phyloP scores from a whole-genome alignment of 2,113 vertebrate genomes.

The Pholis gunnellus region DNA sequence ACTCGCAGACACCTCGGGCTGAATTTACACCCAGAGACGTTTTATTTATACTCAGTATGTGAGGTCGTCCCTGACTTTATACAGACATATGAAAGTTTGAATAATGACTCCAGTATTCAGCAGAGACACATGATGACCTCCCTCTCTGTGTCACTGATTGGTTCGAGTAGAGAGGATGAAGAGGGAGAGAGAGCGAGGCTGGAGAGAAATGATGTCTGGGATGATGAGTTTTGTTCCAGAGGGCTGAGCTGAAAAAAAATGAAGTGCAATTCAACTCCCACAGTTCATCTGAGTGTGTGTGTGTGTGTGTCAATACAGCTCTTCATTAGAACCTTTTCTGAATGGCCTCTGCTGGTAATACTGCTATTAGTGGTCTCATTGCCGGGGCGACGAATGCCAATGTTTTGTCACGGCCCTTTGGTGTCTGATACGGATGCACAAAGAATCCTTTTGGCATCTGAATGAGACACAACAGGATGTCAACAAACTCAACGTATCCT shows the following conservation, averaged over 20 bases:
- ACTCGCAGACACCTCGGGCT: neutral
- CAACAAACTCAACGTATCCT: neutral
- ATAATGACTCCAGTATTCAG: conserved; percentile 30
- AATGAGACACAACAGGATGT: neutral
- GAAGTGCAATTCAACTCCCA: conserved; percentile 47
- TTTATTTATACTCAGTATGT: conserved; percentile 1
- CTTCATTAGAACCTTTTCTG: neutral
- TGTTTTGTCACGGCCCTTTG: neutral
- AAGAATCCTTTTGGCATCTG: neutral
- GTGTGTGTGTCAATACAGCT: neutral
- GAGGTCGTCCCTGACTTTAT: conserved; percentile 6
- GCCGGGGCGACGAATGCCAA: neutral
- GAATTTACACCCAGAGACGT: neutral
- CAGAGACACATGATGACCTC: conserved; percentile 40
- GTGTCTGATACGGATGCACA: neutral
- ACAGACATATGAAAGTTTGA: conserved; percentile 7
- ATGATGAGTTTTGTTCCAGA: conserved; percentile 54
- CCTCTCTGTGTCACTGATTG: conserved; percentile 48
- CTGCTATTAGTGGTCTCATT: neutral
- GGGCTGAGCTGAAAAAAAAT: conserved; percentile 39
- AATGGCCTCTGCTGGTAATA: neutral
- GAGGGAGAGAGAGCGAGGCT: conserved; percentile 16
- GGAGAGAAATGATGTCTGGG: conserved; percentile 32
- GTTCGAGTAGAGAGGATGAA: conserved; percentile 20
- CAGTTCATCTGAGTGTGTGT: conserved; percentile 27